Evolutionary conservation across 2,888 invertebrate species (phyloP).

Genomic region (Ptychoptera albimana): DNA sequence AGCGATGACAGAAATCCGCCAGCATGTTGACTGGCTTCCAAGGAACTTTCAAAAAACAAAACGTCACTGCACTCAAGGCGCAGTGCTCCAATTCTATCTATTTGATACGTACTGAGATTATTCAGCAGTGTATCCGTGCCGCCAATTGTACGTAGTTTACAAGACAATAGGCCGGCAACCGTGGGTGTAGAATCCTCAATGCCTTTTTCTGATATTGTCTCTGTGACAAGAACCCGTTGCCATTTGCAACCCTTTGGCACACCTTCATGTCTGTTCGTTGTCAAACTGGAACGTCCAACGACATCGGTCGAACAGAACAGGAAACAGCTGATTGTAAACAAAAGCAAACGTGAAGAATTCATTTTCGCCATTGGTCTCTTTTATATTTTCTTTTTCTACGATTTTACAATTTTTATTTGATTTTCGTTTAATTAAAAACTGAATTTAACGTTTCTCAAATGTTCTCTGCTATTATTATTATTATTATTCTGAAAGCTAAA

Average conservation of each 20-base stretch:
- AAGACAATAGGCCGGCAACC: conserved; percentile 42
- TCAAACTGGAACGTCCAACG: neutral
- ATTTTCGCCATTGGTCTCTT: neutral
- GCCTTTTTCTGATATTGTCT: conserved; percentile 8
- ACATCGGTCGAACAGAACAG: neutral
- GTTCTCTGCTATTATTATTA: no score
- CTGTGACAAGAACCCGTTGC: conserved; percentile 34
- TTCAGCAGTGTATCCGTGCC: conserved; percentile 50
- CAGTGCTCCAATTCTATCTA: conserved; percentile 49
- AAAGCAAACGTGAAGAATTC: neutral
- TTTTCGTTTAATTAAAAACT: no score
- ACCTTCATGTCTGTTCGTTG: conserved; percentile 19
- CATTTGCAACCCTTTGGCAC: conserved; percentile 61
- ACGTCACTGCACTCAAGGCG: conserved; percentile 59
- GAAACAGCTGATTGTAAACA: conserved; percentile 1
- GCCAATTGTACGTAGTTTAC: conserved; percentile 55
- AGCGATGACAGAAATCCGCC: conserved; percentile 41
- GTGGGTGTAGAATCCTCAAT: conserved; percentile 32
- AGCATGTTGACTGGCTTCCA: conserved; percentile 33
- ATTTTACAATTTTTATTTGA: neutral
- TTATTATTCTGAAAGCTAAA: no score
- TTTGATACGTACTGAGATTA: conserved; percentile 50
- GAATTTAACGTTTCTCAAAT: no score
- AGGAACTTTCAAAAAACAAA: conserved; percentile 54
- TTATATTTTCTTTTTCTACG: neutral